These are phyloP conservation scores for Amphiduros pacificus DNA, from an alignment of 2,888 invertebrate species.

Conservation along the genomic window DNA sequence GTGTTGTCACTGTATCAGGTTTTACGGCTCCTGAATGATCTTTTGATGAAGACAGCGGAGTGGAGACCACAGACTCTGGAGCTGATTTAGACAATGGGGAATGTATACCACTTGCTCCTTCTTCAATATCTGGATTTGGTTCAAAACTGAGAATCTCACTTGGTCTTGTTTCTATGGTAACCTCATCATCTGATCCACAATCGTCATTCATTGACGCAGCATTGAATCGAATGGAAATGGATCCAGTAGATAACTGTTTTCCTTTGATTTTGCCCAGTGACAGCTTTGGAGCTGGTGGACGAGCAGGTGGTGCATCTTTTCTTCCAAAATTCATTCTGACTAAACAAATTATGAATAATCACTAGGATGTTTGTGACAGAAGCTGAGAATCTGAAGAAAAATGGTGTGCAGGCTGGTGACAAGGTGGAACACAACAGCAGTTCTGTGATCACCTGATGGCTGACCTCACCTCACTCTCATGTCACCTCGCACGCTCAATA, in stretches of 20 bases:
- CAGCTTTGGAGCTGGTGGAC: too few relatives aligned
- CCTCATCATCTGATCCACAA: conserved; percentile 2
- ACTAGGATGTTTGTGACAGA: too few relatives aligned
- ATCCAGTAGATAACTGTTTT: conserved; percentile 3
- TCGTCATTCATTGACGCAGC: conserved; percentile 11
- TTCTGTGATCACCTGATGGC: too few relatives aligned
- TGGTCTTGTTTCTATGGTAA: neutral
- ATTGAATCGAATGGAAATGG: conserved; percentile 13
- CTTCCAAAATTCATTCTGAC: too few relatives aligned
- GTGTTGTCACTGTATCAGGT: neutral
- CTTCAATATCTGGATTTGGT: neutral
- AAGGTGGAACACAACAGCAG: too few relatives aligned
- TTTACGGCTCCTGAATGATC: neutral
- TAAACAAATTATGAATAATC: too few relatives aligned
- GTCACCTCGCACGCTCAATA: too few relatives aligned
- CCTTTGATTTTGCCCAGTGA: too few relatives aligned
- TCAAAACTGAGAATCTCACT: neutral
- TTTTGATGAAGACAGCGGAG: neutral
- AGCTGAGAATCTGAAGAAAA: too few relatives aligned
- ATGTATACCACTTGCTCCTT: neutral
- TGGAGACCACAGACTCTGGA: conserved; percentile 12
- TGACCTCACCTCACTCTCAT: too few relatives aligned
- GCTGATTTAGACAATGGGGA: conserved; percentile 4
- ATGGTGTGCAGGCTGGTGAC: too few relatives aligned
- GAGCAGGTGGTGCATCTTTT: too few relatives aligned